phyloP scores from a whole-genome alignment of 2,797 vertebrate species.

The Limnodromus scolopaceus region DNA sequence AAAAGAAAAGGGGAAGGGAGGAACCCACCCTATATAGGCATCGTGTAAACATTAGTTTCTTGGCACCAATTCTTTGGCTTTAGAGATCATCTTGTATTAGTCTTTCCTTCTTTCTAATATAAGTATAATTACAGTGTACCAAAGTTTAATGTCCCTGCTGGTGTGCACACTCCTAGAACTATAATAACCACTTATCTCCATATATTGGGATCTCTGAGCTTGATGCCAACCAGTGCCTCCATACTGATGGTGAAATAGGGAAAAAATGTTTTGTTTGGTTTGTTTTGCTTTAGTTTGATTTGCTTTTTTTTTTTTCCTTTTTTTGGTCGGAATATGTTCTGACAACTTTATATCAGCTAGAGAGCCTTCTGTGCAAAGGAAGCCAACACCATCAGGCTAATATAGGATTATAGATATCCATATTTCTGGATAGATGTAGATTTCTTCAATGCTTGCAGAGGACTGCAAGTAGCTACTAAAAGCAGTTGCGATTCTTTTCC shows the following conservation, averaged over 20 bases:
- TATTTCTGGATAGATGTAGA: background rate
- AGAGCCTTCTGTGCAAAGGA: background rate
- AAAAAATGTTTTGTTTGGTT: background rate
- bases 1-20: accelerated
- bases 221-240: background rate
- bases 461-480: background rate
- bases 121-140: background rate
- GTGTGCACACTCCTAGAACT: background rate
- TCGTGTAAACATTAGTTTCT: background rate
- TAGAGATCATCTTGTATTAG: background rate
- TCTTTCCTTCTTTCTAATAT: background rate
- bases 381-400: background rate
- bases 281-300: background rate
- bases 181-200: background rate
- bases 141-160: background rate
- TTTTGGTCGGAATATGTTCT: background rate
- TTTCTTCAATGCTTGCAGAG: background rate
- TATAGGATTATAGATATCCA: background rate
- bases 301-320: background rate
- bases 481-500: background rate
- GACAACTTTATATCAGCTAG: background rate
- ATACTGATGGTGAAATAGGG: background rate
- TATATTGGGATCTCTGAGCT: background rate
- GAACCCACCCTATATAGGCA: accelerated
- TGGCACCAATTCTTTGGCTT: background rate